Percentiles rank a stretch among this genome's conserved stretches.
Evolutionary conservation across 1,140 invertebrate genomes (phyloP).

Genomic region (Popillia japonica): DNA sequence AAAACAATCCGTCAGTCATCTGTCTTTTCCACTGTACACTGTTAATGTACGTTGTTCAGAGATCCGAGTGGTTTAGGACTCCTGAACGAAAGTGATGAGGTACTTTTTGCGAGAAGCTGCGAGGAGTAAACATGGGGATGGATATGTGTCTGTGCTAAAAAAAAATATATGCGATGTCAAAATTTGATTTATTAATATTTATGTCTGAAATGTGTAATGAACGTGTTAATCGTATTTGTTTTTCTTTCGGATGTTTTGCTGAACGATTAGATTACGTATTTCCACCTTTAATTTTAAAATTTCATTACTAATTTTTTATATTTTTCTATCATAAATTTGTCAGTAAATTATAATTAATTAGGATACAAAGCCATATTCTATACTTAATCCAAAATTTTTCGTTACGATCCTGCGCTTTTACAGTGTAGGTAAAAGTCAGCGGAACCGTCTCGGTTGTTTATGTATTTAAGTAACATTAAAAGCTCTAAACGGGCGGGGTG

Average conservation of each 20-base stretch:
- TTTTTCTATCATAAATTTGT: too few species aligned
- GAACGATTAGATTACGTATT: too few species aligned
- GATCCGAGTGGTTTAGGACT: not conserved
- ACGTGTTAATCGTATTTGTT: constrained; percentile 6
- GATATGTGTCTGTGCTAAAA: not conserved
- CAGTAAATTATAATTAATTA: too few species aligned
- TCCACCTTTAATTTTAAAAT: too few species aligned
- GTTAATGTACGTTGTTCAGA: constrained; percentile 39
- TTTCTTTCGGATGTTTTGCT: constrained; percentile 22
- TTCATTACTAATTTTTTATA: too few species aligned
- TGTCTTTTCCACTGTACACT: constrained; percentile 51
- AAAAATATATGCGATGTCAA: constrained; percentile 24
- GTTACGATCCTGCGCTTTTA: constrained; percentile 17
- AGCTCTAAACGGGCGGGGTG: constrained; percentile 40
- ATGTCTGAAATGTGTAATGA: constrained; percentile 13
- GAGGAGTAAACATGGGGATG: constrained; percentile 8
- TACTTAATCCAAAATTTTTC: too few species aligned
- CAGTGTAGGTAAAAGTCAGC: constrained; percentile 13
- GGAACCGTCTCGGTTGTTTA: constrained; percentile 37
- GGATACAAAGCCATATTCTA: too few species aligned
- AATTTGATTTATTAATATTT: constrained; percentile 33
- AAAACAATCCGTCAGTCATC: constrained; percentile 60
- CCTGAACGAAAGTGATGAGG: constrained; percentile 9
- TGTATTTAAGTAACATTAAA: constrained; percentile 46
- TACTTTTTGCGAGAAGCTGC: constrained; percentile 7